Evolutionary conservation across 2,113 vertebrate species (phyloP).

Genomic region (Nesoenas mayeri): DNA sequence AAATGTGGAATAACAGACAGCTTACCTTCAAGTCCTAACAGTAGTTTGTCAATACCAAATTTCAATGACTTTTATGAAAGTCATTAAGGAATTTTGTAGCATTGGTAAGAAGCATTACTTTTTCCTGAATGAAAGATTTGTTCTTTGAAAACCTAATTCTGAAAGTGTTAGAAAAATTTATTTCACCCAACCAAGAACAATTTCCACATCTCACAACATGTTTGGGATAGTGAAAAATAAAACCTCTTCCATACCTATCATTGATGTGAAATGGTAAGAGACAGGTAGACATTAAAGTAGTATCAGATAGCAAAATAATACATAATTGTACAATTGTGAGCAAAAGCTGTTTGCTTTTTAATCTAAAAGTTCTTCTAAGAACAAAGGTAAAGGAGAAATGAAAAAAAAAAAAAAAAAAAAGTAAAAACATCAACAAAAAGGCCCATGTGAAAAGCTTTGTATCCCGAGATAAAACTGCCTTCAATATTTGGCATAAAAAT

Average conservation of each 20-base stretch:
- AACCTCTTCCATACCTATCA: neutral
- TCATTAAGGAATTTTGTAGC: neutral
- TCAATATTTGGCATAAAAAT: neutral
- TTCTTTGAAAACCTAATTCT: neutral
- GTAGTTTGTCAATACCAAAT: neutral
- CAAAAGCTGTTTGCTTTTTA: neutral
- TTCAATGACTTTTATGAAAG: neutral
- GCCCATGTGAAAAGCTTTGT: neutral
- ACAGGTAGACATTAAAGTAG: neutral
- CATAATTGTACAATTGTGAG: neutral
- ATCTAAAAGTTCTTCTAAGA: neutral
- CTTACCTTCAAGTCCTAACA: neutral
- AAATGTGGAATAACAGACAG: neutral
- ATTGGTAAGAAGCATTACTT: accelerated
- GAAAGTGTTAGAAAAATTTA: neutral
- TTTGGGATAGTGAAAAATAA: neutral
- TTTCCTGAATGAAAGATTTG: neutral
- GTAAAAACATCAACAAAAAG: neutral
- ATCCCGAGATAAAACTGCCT: neutral
- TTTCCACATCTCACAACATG: neutral
- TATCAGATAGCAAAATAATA: neutral
- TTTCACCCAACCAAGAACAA: neutral
- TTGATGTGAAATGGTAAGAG: neutral
- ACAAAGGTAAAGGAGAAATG: neutral
- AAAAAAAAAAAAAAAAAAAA: neutral